These are phyloP conservation scores for Cantharis rustica DNA, from an alignment of 2,888 invertebrate species.

Conservation along the genomic window DNA sequence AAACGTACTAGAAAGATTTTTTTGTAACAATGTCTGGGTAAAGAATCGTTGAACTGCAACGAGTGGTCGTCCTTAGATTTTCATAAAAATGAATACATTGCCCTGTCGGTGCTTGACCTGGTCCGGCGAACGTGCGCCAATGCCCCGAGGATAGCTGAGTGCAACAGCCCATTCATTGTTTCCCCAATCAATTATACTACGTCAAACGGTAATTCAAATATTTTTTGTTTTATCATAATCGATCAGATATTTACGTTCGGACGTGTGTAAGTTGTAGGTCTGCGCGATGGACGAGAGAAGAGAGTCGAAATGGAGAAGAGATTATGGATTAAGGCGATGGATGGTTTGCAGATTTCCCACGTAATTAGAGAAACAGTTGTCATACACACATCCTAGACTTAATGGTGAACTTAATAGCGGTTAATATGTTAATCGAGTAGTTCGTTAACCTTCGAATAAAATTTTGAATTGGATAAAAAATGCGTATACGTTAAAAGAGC, in stretches of 20 bases:
- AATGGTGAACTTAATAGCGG: not conserved
- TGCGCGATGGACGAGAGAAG: too few species aligned
- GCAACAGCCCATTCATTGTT: constrained; percentile 36
- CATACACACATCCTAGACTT: not conserved
- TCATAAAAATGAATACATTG: constrained; percentile 61
- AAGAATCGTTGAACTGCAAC: constrained; percentile 44
- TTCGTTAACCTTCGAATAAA: not conserved
- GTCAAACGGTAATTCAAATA: not conserved
- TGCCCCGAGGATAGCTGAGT: constrained; percentile 35
- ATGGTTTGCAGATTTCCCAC: not conserved
- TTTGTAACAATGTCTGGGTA: constrained; percentile 36
- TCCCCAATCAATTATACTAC: constrained; percentile 6
- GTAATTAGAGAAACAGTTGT: not conserved
- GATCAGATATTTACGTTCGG: not conserved
- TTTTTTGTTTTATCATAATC: not conserved
- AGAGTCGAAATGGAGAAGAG: too few species aligned
- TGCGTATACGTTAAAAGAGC: not conserved
- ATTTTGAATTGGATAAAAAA: not conserved
- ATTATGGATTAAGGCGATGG: not conserved
- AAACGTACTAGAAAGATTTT: constrained; percentile 31
- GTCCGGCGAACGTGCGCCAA: constrained; percentile 36
- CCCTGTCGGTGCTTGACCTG: constrained; percentile 53
- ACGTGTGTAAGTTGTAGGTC: not conserved
- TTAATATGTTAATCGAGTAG: not conserved
- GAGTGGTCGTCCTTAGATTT: constrained; percentile 63